Evolutionary conservation across 2,797 vertebrate genomes (phyloP), one percentile per base, ranked within the genome.

Genomic region (Okamejei kenojei): DNA sequence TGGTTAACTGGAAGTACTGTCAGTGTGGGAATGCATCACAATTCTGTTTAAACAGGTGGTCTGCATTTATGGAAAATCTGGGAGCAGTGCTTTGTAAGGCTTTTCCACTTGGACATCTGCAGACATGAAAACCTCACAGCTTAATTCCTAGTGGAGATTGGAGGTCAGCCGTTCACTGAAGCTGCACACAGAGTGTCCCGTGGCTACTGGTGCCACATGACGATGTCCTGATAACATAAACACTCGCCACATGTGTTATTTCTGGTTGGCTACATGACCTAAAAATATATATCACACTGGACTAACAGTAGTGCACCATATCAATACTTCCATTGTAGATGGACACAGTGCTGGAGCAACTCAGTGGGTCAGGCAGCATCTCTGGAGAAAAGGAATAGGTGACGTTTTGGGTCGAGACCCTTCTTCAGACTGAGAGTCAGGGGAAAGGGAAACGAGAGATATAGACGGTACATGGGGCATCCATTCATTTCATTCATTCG

Each of bases 1-100:
- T 92, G 71, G 76, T 92, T 92, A 74, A 92, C 71, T 74, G 73
- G 90, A 92, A 92, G 73, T 54, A 73, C 35, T 92, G 90, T 92
- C 90, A 92, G 90, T 76, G 4, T 26, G 76, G 90, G 90, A 92
- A 92, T 92, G 90, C n/a, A 76, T 92, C 38, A 74, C 38, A 13
- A 26, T 74, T 90, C 65, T 90, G 88, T 90, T 92, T 92, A n/a
- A 54, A 92, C 90, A 92, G 90, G 90, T 92, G 90, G 10, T 54
- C 35, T 29, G 35, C 32, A 73, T 92, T 92, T 76, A 17, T 58
- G 71, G 71, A n/a, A 58, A 92, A 74, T 74, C 54, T 92, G 90
- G 68, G 84, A 7, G 26, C 90, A 92, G 29, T 35, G 71, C 23
- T 74, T 92, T 74, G 71, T 38, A 29, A 38, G 90, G 58, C 45